Conservation (phyloP, 2,113 vertebrate genomes). For the Forbesichthys papilliferus region DNA sequence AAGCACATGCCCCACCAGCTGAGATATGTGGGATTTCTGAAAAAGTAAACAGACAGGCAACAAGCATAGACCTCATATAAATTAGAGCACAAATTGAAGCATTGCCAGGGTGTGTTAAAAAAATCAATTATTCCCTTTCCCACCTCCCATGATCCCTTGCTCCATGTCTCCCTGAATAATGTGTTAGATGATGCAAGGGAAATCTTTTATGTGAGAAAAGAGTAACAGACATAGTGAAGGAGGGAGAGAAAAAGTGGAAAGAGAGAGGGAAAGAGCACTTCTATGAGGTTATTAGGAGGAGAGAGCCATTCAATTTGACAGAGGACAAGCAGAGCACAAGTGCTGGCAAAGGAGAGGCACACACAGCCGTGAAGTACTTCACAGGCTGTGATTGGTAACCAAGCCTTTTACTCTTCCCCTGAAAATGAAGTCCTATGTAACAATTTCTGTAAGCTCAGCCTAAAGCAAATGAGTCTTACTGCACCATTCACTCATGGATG, state of each 20-base stretch:
- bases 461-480: conserved; percentile 13
- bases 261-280: conserved; percentile 33
- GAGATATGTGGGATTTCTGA: no score
- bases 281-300: conserved; percentile 63
- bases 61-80: no score
- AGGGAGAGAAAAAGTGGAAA: conserved; percentile 22
- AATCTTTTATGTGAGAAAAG: conserved; percentile 39
- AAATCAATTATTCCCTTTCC: conserved; percentile 34
- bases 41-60: no score
- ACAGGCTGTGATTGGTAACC: conserved; percentile 41
- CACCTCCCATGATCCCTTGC: background rate
- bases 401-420: conserved; percentile 44
- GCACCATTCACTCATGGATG: conserved; percentile 22
- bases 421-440: conserved; percentile 49
- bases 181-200: conserved; percentile 64
- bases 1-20: no score
- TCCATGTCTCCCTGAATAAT: conserved; percentile 34
- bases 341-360: conserved; percentile 26
- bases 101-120: background rate
- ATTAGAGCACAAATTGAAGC: no score
- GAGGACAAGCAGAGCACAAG: conserved; percentile 35
- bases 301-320: conserved; percentile 60
- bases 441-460: conserved; percentile 21
- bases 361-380: conserved; percentile 42
- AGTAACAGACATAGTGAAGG: conserved; percentile 43